Base-by-base conservation (phyloP, 2,888 invertebrate species). In the Amphipoea oculea region DNA sequence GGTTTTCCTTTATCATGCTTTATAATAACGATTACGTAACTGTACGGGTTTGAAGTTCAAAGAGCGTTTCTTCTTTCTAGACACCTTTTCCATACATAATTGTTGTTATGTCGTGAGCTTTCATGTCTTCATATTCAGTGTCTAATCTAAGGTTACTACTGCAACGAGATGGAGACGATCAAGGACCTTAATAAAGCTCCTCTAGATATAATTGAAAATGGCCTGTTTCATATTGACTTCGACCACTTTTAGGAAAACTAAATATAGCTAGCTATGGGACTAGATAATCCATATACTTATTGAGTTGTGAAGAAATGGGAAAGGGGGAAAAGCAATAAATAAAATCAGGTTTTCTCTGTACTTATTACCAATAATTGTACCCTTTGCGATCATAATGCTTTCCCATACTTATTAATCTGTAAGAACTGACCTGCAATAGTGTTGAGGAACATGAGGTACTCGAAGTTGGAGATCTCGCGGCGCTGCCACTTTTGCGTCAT, bases 401-500 rank as follows among this genome's bases (percentile, higher is more conserved):
- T 20, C 12, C 42, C 2, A 23, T 20, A 20, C 40, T 17, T 42
- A 17, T 45, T 2, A n/a, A 6, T 36, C 36, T 63, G 7, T 57
- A 20, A 20, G 36, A 54, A 93, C 98, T 97, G 92, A 99, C 99
- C 99, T 82, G 99, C 99, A 88, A 99, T 99, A 36, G 99, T 99
- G 96, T 99, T 99, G 89, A 99, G 98, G 97, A 99, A 99, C 99
- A 99, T 99, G 91, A 99, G 98, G 95, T 99, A 99, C 97, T 99
- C 99, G 96, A 99, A 99, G 97, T 99, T 99, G 85, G 99, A 99
- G 92, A 99, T 99, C 97, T 99, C 99, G 68, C 99, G 97, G 45
- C 99, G 98, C 96, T 99, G 99, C 99, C 99, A 99, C 96, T 99
- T 99, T 97, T 99, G 99, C 71, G 99, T 99, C 99, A 99, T 99